phyloP scores from a whole-genome alignment of 1,140 invertebrate genomes.

The Drosophila asahinai region DNA sequence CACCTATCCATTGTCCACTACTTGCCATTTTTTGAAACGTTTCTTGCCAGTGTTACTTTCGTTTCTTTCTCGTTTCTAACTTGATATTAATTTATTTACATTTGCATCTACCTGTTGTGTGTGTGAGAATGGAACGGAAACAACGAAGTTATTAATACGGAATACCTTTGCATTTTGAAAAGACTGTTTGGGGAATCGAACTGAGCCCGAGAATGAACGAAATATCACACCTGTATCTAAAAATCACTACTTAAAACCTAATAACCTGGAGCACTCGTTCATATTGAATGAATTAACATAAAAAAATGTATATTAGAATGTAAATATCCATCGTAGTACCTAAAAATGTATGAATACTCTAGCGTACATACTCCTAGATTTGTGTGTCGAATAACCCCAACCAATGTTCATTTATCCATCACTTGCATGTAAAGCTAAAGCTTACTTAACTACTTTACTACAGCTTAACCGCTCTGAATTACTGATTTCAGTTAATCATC shows the following conservation, averaged over 20 bases:
- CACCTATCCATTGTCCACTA: conserved; percentile 35
- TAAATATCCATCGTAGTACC: conserved; percentile 52
- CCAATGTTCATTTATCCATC: conserved; percentile 7
- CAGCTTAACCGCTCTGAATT: conserved; percentile 36
- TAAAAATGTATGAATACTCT: conserved; percentile 25
- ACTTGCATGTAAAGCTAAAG: conserved; percentile 21
- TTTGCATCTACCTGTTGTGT: conserved; percentile 11
- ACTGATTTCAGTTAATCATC: conserved; percentile 73
- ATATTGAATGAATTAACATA: conserved; percentile 70
- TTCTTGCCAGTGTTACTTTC: conserved; percentile 34
- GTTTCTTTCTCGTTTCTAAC: conserved; percentile 24
- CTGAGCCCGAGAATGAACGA: conserved; percentile 29
- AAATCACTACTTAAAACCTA: conserved; percentile 11
- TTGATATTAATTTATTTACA: conserved; percentile 21
- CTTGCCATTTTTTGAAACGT: conserved; percentile 22
- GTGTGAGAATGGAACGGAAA: conserved; percentile 22
- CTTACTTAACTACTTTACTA: conserved; percentile 47
- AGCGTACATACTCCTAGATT: neutral
- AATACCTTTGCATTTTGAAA: conserved; percentile 64
- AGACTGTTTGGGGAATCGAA: conserved; percentile 58
- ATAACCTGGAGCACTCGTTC: conserved; percentile 62
- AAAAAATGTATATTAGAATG: conserved; percentile 44
- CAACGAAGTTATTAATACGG: conserved; percentile 56
- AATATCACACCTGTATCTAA: conserved; percentile 32
- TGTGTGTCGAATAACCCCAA: conserved; percentile 24